A percentile compares a stretch with the other conserved stretches of the same genome.
These are phyloP conservation scores for Onychomys leucogaster DNA, from an alignment of 2,797 vertebrate species.

Conservation along the genomic window DNA sequence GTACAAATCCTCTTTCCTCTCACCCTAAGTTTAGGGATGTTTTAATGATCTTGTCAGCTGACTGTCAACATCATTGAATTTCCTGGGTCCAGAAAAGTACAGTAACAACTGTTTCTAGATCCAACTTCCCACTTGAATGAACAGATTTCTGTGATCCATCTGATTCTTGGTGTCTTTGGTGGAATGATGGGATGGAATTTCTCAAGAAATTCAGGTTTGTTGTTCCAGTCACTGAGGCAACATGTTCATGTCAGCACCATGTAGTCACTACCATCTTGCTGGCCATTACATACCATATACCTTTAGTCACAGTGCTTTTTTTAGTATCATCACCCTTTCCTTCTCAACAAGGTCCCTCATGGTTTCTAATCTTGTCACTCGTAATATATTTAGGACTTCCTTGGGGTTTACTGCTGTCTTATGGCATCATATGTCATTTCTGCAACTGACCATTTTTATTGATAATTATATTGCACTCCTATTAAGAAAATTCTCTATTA, in stretches of 20 bases:
- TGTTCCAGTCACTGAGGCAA: not conserved
- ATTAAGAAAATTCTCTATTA: constrained; percentile 34
- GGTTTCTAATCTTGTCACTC: not conserved
- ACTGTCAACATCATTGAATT: constrained; percentile 84
- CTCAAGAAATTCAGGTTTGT: constrained; percentile 1
- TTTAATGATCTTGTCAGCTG: constrained; percentile 85
- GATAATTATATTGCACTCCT: not conserved
- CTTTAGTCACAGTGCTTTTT: not conserved
- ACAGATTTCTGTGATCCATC: not conserved
- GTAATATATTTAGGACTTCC: not conserved
- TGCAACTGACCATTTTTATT: constrained; percentile 4
- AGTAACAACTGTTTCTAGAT: not conserved
- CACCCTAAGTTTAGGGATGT: constrained; percentile 79
- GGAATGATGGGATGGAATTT: not conserved
- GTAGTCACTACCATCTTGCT: not conserved
- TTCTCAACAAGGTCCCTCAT: not conserved
- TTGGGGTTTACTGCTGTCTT: not conserved
- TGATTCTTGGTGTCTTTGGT: not conserved
- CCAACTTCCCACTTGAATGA: constrained; percentile 2
- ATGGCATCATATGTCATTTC: not conserved
- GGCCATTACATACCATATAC: not conserved
- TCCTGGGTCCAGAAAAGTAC: constrained; percentile 40
- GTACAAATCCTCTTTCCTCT: constrained; percentile 82
- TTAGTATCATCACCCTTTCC: not conserved
- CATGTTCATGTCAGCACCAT: not conserved